Percentiles rank a stretch among this genome's conserved stretches.
These are phyloP conservation scores for Gallinago nigripennis DNA, from an alignment of 2,797 vertebrate genomes.

Conservation along the genomic window DNA sequence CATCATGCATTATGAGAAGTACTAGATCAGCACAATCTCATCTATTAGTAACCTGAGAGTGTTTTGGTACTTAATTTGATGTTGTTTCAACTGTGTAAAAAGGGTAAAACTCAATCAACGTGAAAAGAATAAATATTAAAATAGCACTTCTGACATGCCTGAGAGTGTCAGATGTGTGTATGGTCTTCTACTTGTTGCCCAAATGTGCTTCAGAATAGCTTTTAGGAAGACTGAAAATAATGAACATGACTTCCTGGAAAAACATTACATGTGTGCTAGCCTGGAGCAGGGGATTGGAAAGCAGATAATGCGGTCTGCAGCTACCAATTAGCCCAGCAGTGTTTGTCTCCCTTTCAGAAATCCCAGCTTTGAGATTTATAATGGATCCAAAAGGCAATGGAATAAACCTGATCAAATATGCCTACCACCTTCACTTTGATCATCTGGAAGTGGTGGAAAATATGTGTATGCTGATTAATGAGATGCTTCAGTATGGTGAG, in stretches of 20 bases:
- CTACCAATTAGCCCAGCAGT: not conserved
- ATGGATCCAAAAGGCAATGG: slow-evolving; percentile 20
- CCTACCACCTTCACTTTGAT: slow-evolving; percentile 11
- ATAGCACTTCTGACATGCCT: not conserved
- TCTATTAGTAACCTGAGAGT: not conserved
- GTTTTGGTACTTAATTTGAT: not conserved
- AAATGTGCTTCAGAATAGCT: not conserved
- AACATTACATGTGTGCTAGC: rapidly evolving
- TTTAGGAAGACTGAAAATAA: not conserved
- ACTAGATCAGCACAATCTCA: not conserved
- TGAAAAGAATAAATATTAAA: not conserved
- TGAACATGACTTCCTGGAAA: not conserved
- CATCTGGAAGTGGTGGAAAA: slow-evolving; percentile 67
- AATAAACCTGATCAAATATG: slow-evolving; percentile 47
- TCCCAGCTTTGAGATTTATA: slow-evolving; percentile 63
- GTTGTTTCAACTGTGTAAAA: not conserved
- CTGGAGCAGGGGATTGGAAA: not conserved
- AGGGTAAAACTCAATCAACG: not conserved
- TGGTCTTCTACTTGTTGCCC: not conserved
- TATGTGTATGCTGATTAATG: slow-evolving; percentile 66
- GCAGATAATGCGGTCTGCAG: not conserved
- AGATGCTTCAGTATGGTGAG: slow-evolving; percentile 73
- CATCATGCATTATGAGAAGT: not conserved
- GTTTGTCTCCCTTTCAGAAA: slow-evolving; percentile 61
- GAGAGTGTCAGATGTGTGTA: not conserved